phyloP scores from a whole-genome alignment of 1,140 invertebrate species.

The Scaptomyza montana region DNA sequence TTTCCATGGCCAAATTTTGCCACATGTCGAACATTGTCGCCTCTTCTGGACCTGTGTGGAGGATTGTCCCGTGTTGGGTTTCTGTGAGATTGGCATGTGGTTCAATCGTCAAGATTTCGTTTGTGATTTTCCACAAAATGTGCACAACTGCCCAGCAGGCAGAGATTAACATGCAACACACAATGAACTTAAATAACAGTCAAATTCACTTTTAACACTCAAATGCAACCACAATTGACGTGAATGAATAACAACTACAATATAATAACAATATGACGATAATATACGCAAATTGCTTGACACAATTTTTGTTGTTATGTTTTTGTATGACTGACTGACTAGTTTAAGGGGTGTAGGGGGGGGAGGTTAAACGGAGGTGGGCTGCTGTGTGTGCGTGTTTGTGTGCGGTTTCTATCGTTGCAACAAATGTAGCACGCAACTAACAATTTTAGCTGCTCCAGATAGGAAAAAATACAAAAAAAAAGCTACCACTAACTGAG shows the following conservation, averaged over 20 bases:
- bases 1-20: constrained; percentile 44
- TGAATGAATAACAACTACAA: constrained; percentile 30
- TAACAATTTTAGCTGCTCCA: constrained; percentile 81
- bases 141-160: constrained; percentile 54
- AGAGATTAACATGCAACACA: constrained; percentile 34
- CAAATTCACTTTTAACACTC: constrained; percentile 58
- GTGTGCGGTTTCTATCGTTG: constrained; percentile 22
- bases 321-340: constrained; percentile 38
- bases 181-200: not conserved
- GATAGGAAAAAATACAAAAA: constrained; percentile 40
- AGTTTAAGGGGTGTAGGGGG: constrained; percentile 32
- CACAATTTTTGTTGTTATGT: constrained; percentile 75
- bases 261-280: constrained; percentile 51
- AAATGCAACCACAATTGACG: constrained; percentile 63
- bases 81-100: constrained; percentile 63
- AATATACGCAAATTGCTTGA: constrained; percentile 82
- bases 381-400: constrained; percentile 37
- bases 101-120: constrained; percentile 50
- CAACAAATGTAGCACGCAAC: constrained; percentile 76
- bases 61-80: constrained; percentile 42
- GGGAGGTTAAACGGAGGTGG: constrained; percentile 21
- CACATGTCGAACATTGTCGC: constrained; percentile 53
- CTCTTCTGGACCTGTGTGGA: constrained; percentile 54
- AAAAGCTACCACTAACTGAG: constrained; percentile 15
- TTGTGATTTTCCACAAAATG: constrained; percentile 45